These are phyloP conservation scores for Drosophila atripex DNA, from an alignment of 2,888 invertebrate genomes.

Conservation along the genomic window DNA sequence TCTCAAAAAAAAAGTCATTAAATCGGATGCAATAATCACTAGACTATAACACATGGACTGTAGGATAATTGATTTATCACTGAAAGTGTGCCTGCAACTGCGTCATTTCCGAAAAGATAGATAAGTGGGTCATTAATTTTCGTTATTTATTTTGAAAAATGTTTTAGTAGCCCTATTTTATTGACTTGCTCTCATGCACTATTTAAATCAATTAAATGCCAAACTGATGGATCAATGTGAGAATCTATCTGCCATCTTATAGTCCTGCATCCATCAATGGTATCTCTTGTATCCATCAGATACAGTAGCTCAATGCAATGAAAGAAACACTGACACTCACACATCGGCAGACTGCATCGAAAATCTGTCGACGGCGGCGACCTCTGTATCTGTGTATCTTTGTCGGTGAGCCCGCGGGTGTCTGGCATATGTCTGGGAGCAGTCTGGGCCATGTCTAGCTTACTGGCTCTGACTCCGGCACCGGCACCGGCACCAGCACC, in stretches of 20 bases:
- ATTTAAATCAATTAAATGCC: background rate
- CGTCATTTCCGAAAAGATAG: slow-evolving; percentile 17
- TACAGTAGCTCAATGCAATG: slow-evolving; percentile 48
- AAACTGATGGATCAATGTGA: background rate
- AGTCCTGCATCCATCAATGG: slow-evolving; percentile 35
- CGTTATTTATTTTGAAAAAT: background rate
- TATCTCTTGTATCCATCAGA: slow-evolving; percentile 54
- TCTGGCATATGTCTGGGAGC: slow-evolving; percentile 80
- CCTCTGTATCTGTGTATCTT: slow-evolving; percentile 49
- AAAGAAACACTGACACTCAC: slow-evolving; percentile 32
- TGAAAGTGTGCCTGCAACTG: slow-evolving; percentile 34
- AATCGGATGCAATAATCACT: slow-evolving; percentile 15
- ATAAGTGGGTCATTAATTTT: slow-evolving; percentile 4
- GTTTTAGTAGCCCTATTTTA: background rate
- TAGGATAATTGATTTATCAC: slow-evolving; percentile 11
- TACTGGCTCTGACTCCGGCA: slow-evolving; percentile 59
- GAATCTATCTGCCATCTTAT: background rate
- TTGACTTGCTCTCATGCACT: background rate
- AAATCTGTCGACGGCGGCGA: slow-evolving; percentile 59
- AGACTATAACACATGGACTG: slow-evolving; percentile 17
- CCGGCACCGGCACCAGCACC: slow-evolving; percentile 50
- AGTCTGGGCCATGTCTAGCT: slow-evolving; percentile 84
- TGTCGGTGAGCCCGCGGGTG: slow-evolving; percentile 57
- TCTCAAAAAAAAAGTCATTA: slow-evolving; percentile 21
- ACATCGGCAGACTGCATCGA: slow-evolving; percentile 62